Evolutionary conservation across 2,888 invertebrate species (phyloP), one percentile per base, ranked within the genome.

Genomic region (Hylaea fasciaria): DNA sequence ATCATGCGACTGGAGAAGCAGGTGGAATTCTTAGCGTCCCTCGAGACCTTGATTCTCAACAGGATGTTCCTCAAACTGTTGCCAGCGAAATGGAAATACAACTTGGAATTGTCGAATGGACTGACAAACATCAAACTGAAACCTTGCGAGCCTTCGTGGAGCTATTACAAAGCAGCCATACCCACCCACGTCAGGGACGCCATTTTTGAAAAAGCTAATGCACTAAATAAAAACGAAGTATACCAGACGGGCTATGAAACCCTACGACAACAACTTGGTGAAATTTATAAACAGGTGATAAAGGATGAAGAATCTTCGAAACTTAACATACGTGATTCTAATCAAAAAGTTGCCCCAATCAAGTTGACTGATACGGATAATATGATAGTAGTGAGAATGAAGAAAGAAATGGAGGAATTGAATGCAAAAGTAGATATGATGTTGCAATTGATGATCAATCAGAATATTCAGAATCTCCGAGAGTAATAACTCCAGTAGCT

Each of bases 1-100:
- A 92, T 93, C 11, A 85, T 89, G 61, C 81, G 93, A 60, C 69
- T 94, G n/a, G 90, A 87, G 0, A 93, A 94, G 64, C 94, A 94
- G 72, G 93, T 93, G 0, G 91, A 91, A 48, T 93, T 93, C 61
- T 75, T 93, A 29, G 83, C 65, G 0, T 71, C 71, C 2, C 56
- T 77, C 0, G 78, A 78, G 45, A 69, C 72, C 9, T 59, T 76
- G 0, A 60, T 70, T 10, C 64, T 61, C 11, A 64, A 63, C 7
- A 66, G 65, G 46, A 11, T 66, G 0, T 54, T 75, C 0, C 65
- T 58, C 12, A 66, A 48, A 14, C 39, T 70, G 41, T 40, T 74
- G 0, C 69, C 77, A 12, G 48, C 58, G 14, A 54, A 49, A 14
- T 41, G 72, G 3, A 54, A 57, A 0, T 44, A 64, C 14, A 68